Percentiles rank a stretch among this genome's conserved stretches.
Evolutionary conservation across 2,888 invertebrate genomes (phyloP).

Genomic region (Keiferia lycopersicella): DNA sequence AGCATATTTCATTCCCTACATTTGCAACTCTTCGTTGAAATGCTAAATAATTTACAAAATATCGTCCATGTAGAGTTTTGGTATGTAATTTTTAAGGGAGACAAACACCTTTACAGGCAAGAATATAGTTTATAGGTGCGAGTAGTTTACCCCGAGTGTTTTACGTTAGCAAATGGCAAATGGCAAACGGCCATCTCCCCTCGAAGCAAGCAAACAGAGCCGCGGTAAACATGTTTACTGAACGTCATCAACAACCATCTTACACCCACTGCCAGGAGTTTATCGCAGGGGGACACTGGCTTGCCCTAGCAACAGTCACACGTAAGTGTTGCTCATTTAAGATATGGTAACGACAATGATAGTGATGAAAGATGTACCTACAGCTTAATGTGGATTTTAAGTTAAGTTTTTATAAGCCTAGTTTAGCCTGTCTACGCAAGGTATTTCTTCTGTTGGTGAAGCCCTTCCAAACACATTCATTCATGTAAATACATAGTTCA

Average conservation of each 20-base stretch:
- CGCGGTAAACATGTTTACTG: background rate
- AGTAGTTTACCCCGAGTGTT: constrained; percentile 4
- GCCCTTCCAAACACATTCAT: no score
- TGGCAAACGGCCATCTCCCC: constrained; percentile 8
- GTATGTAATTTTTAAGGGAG: background rate
- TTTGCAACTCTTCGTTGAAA: background rate
- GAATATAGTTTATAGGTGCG: background rate
- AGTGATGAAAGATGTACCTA: no score
- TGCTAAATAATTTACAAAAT: background rate
- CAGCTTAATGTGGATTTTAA: no score
- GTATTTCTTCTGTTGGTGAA: no score
- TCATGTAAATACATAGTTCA: no score
- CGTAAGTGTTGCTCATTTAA: no score
- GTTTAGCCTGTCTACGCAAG: no score
- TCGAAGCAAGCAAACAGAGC: constrained; percentile 1
- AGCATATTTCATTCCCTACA: background rate
- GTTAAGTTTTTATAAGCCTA: no score
- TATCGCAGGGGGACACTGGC: background rate
- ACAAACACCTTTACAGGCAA: background rate
- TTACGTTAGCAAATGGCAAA: background rate
- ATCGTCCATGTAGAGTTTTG: background rate
- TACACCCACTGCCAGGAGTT: background rate
- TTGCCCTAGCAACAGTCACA: background rate
- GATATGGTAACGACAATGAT: no score
- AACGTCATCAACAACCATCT: constrained; percentile 9